Evolutionary conservation across 35 echinoderm and acorn worm genomes (phyloP).

Genomic region (Anneissia japonica): DNA sequence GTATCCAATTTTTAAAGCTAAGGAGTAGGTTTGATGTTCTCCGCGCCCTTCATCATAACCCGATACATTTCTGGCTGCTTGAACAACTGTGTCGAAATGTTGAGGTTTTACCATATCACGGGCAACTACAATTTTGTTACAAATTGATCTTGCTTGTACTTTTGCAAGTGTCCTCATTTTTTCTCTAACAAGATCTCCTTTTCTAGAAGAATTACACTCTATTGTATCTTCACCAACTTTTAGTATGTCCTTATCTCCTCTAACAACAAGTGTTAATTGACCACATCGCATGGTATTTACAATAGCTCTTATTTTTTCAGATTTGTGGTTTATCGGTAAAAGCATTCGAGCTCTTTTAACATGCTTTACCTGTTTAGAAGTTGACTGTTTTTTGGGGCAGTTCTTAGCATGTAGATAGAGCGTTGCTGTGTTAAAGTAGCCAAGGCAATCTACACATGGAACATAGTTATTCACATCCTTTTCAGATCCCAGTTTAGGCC

Average conservation of each 20-base stretch:
- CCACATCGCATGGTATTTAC: background rate
- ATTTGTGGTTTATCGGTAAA: background rate
- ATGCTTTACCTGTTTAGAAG: background rate
- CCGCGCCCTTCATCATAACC: background rate
- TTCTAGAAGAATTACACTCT: background rate
- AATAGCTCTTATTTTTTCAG: background rate
- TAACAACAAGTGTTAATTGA: background rate
- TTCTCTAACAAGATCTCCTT: background rate
- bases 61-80: background rate
- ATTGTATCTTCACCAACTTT: too few species aligned
- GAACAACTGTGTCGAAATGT: slow-evolving; percentile 4
- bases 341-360: background rate
- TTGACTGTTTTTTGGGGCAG: background rate
- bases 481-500: background rate
- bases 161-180: background rate
- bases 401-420: background rate
- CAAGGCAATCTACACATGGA: background rate
- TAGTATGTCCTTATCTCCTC: background rate
- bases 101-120: background rate
- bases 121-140: background rate
- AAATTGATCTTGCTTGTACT: background rate
- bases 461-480: background rate
- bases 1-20: background rate
- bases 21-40: background rate
- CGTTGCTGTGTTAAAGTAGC: background rate